Conservation (phyloP, 1,140 invertebrate genomes). For the Euborellia annulipes region DNA sequence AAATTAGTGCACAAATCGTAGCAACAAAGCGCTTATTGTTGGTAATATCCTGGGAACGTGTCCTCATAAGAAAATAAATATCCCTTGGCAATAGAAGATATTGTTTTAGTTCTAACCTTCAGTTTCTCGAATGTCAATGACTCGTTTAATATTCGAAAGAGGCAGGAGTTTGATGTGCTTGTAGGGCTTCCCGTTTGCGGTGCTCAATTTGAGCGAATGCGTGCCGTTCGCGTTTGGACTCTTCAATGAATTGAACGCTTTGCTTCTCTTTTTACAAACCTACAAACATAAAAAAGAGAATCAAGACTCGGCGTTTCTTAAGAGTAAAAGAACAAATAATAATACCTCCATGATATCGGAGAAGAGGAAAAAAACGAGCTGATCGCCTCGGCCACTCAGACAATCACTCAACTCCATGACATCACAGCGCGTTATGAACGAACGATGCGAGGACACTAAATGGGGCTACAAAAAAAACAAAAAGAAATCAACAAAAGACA, state of each 20-base stretch:
- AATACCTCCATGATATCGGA: conserved; percentile 86
- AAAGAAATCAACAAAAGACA: no score
- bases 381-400: conserved; percentile 70
- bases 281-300: conserved; percentile 16
- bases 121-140: conserved; percentile 75
- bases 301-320: no score
- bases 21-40: no score
- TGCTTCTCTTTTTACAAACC: conserved; percentile 65
- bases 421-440: conserved; percentile 72
- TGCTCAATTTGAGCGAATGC: conserved; percentile 35
- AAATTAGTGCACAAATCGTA: no score
- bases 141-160: conserved; percentile 71
- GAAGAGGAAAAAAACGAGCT: conserved; percentile 79
- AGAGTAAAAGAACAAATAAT: no score
- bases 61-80: no score
- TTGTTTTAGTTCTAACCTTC: conserved; percentile 41
- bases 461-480: no score
- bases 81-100: no score
- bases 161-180: conserved; percentile 83
- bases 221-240: conserved; percentile 48
- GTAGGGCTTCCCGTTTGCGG: conserved; percentile 53
- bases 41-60: no score
- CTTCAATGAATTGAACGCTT: conserved; percentile 50
- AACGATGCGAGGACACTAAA: conserved; percentile 79
- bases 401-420: conserved; percentile 77